Evolutionary conservation across 2,113 vertebrate species (phyloP), one percentile per base, ranked within the genome.

Genomic region (Eurypyga helias): DNA sequence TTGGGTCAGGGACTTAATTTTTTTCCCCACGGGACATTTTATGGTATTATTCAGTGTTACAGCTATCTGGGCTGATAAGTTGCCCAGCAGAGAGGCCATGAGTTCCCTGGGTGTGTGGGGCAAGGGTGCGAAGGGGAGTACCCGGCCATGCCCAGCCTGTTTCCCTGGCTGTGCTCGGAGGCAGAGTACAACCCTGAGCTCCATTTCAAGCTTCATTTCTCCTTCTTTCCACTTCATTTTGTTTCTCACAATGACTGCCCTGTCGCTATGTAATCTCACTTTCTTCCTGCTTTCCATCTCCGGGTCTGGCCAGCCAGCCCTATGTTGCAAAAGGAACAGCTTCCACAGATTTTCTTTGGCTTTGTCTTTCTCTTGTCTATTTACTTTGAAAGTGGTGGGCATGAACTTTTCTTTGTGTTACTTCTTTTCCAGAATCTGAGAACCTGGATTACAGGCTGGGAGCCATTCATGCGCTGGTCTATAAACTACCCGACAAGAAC

Each of bases 401-500:
- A 67, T 15, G 89, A 76, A 65, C 71, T 86, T 76, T 58, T 36
- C 48, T 65, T 67, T 84, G 18, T 87, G 25, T 89, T 97, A 5
- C 84, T 94, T 71, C 82, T 41, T 96, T 41, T 83, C 83, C 90
- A 99, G 99, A 99, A 95, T 99, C 99, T 0, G 99, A 99, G 73
- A 99, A 99, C 95, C 97, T 99, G 95, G 99, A 99, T 98, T 98
- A 98, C 89, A 98, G 99, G 51, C 98, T 99, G 77, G 99, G 99
- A 95, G 99, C 99, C 88, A 99, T 99, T 95, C 99, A 99, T n/a
- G 98, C 98, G 2, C 97, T 99, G 55, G 98, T 99, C 89, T 99
- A 99, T 97, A 99, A 99, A 91, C 98, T 99, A 8, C 99, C 99
- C 34, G 99, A 99, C 83, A 99, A 98, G 97, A 99, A 99, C 94